phyloP scores from a whole-genome alignment of 1,140 invertebrate species.

The Tetraneura akinire region DNA sequence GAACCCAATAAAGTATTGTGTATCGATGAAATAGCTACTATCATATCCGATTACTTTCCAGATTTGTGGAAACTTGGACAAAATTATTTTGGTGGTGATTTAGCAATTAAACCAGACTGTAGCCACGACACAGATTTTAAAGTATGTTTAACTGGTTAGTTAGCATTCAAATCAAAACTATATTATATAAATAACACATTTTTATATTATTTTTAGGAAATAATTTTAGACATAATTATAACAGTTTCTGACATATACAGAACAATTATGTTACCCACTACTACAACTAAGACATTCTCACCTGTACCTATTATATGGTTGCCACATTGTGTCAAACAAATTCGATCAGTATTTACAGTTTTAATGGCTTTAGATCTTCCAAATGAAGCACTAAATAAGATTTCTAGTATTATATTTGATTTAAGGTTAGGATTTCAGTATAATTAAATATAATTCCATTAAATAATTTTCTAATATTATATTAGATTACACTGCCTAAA shows the following conservation, averaged over 20 bases:
- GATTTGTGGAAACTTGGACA: conserved; percentile 89
- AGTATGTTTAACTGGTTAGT: conserved; percentile 58
- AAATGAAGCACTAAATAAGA: conserved; percentile 77
- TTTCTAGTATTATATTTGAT: conserved; percentile 83
- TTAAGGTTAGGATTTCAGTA: conserved; percentile 63
- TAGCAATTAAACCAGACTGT: conserved; percentile 71
- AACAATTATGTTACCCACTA: conserved; percentile 48
- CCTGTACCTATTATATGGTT: conserved; percentile 65
- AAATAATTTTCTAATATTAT: conserved; percentile 39
- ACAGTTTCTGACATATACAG: conserved; percentile 45
- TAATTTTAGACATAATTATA: conserved; percentile 51
- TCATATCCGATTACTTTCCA: conserved; percentile 72
- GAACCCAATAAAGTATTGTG: conserved; percentile 65
- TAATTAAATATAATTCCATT: background rate
- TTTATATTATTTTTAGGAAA: conserved; percentile 43
- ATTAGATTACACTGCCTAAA: conserved; percentile 80
- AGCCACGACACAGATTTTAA: conserved; percentile 73
- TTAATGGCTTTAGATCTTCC: conserved; percentile 77
- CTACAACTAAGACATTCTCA: conserved; percentile 29
- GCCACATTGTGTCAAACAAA: conserved; percentile 74
- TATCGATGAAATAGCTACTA: conserved; percentile 73
- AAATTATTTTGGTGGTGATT: conserved; percentile 83
- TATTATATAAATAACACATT: conserved; percentile 1
- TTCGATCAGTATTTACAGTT: conserved; percentile 70
- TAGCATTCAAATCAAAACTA: background rate